These are phyloP conservation scores for Tyrannus savana DNA, from an alignment of 2,113 vertebrate genomes.

Conservation along the genomic window DNA sequence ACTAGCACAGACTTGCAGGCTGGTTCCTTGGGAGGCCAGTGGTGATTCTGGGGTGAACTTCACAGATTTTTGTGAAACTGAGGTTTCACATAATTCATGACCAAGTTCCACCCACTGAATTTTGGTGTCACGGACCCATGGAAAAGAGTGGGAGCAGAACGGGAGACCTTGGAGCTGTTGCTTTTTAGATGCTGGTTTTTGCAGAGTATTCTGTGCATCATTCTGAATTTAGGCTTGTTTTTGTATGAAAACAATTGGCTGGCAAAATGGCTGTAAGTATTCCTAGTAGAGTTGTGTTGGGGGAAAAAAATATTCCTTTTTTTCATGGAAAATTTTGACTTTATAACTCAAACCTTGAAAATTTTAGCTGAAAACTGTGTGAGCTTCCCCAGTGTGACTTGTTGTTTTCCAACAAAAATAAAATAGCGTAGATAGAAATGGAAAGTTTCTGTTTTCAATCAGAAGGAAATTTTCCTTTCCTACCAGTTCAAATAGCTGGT, in stretches of 20 bases:
- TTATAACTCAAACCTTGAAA: slow-evolving; percentile 35
- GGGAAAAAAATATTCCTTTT: background rate
- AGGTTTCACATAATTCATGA: background rate
- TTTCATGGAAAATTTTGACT: slow-evolving; percentile 27
- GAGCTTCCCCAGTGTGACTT: background rate
- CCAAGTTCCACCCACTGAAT: background rate
- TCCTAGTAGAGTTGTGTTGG: background rate
- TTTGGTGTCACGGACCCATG: background rate
- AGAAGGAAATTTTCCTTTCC: background rate
- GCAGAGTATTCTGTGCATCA: background rate
- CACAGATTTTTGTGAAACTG: background rate
- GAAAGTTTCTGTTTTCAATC: slow-evolving; percentile 22
- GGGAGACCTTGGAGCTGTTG: background rate
- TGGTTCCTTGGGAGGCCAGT: background rate
- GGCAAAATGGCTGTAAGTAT: background rate
- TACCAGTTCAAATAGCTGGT: background rate
- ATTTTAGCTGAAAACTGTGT: background rate
- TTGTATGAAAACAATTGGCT: slow-evolving; percentile 6
- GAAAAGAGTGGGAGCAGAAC: background rate
- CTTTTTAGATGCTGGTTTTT: background rate
- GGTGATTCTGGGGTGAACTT: slow-evolving; percentile 8
- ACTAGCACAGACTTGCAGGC: background rate
- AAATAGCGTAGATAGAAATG: background rate
- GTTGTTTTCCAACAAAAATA: slow-evolving; percentile 7
- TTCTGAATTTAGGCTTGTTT: slow-evolving; percentile 20